Percentiles rank a stretch among this genome's conserved stretches.
phyloP scores from a whole-genome alignment of 2,797 vertebrate species.

The Loris lydekkerianus region DNA sequence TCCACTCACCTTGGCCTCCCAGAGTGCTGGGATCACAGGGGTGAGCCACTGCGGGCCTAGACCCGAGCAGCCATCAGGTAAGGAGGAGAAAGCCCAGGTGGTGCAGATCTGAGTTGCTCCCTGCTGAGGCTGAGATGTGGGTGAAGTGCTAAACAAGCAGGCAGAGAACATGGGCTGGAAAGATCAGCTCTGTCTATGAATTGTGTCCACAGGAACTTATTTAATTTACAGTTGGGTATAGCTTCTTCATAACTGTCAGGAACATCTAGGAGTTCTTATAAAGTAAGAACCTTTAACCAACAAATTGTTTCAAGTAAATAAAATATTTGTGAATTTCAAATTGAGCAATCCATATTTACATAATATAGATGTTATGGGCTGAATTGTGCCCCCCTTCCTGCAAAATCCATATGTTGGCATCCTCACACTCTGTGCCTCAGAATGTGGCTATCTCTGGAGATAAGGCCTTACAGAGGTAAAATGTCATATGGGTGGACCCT shows the following conservation, averaged over 20 bases:
- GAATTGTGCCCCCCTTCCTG: neutral
- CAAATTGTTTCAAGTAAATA: constrained; percentile 24
- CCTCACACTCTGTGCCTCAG: neutral
- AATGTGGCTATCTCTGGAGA: neutral
- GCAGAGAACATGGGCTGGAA: neutral
- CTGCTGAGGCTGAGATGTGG: neutral
- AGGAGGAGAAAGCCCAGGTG: neutral
- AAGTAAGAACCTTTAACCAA: neutral
- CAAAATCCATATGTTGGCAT: neutral
- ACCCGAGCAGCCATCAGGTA: neutral
- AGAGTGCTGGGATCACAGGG: too few species aligned
- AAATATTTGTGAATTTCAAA: constrained; percentile 15
- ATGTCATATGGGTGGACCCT: neutral
- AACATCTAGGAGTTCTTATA: neutral
- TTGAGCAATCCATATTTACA: neutral
- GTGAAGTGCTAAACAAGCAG: too few species aligned
- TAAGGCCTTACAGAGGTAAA: neutral
- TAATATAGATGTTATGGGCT: neutral
- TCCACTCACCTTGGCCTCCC: too few species aligned
- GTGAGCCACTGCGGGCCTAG: neutral
- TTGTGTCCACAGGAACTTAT: neutral
- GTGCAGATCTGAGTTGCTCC: neutral
- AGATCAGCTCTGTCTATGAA: neutral
- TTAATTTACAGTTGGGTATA: neutral
- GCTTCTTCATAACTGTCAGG: neutral